These are phyloP conservation scores for Tolypeutes matacus DNA, from an alignment of 2,797 vertebrate species.

Conservation along the genomic window DNA sequence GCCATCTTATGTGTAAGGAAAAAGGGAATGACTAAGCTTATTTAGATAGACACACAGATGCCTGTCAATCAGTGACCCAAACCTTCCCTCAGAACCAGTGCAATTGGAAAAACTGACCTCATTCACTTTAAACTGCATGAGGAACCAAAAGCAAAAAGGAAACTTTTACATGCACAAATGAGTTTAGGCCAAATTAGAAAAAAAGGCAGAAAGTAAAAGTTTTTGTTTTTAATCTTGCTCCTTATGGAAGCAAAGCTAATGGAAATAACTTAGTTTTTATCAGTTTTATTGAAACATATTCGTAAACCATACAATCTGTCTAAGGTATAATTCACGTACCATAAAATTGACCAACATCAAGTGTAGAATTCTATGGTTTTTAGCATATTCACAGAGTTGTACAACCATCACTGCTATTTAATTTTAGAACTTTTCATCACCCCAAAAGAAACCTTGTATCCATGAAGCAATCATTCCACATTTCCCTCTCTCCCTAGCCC, in stretches of 20 bases:
- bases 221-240: background rate
- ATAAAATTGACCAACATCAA: background rate
- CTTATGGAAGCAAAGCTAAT: conserved; percentile 13
- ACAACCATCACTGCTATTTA: conserved; percentile 25
- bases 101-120: conserved; percentile 51
- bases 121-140: conserved; percentile 36
- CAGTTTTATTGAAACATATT: too few species aligned
- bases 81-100: background rate
- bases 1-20: background rate
- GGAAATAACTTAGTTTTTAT: conserved; percentile 21
- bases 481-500: background rate
- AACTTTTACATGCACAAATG: background rate
- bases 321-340: background rate
- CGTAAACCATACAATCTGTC: too few species aligned
- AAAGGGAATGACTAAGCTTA: conserved; percentile 35
- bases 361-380: background rate
- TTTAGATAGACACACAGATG: background rate
- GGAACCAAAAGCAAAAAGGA: conserved; percentile 20
- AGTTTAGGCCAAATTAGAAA: background rate
- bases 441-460: background rate
- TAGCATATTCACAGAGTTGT: conserved; percentile 33
- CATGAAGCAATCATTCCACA: background rate
- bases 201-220: conserved; percentile 7
- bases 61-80: conserved; percentile 1
- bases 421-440: background rate